phyloP scores from a whole-genome alignment of 2,113 vertebrate genomes.

The Carassius carassius region DNA sequence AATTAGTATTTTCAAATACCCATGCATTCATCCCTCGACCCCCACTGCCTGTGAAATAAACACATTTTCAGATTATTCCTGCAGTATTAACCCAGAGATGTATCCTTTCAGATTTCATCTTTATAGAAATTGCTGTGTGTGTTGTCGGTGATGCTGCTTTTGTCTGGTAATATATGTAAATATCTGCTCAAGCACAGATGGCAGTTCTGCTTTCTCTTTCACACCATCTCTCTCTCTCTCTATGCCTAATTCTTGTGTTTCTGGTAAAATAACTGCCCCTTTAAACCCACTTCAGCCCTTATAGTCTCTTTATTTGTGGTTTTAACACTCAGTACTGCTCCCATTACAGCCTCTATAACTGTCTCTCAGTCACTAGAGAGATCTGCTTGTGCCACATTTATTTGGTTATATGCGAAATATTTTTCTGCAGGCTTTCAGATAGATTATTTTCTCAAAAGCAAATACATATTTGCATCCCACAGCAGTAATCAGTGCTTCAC shows the following conservation, averaged over 20 bases:
- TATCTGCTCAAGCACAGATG: slow-evolving; percentile 36
- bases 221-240: slow-evolving; percentile 8
- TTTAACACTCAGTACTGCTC: slow-evolving; percentile 10
- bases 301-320: slow-evolving; percentile 25
- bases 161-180: slow-evolving; percentile 39
- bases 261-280: slow-evolving; percentile 18
- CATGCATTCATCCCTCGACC: not conserved
- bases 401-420: not conserved
- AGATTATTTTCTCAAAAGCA: not conserved
- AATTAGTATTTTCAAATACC: not conserved
- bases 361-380: slow-evolving; percentile 22
- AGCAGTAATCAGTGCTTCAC: not conserved
- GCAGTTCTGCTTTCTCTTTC: slow-evolving; percentile 36
- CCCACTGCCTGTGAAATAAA: not conserved
- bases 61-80: slow-evolving; percentile 13
- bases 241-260: not conserved
- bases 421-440: not conserved
- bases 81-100: not conserved
- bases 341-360: slow-evolving; percentile 26
- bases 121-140: not conserved
- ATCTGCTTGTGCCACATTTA: slow-evolving; percentile 14
- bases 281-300: slow-evolving; percentile 36
- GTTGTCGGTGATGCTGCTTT: slow-evolving; percentile 25
- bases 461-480: not conserved
- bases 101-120: slow-evolving; percentile 8